phyloP scores from a whole-genome alignment of 1,140 invertebrate species.

The Lethrus apterus region DNA sequence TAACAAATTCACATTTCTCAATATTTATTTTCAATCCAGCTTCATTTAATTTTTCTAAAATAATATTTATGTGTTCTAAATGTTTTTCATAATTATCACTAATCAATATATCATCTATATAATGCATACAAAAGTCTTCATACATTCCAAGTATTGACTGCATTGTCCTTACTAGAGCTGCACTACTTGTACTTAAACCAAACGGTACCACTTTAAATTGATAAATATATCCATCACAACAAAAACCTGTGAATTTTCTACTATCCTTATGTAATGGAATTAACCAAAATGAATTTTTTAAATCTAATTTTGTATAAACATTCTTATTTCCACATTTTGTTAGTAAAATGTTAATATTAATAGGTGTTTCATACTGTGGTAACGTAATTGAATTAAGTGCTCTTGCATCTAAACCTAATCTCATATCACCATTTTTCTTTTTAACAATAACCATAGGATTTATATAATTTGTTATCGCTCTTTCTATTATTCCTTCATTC shows the following conservation, averaged over 20 bases:
- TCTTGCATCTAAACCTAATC: neutral
- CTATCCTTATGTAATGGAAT: neutral
- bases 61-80: constrained; percentile 4
- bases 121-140: constrained; percentile 5
- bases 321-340: neutral
- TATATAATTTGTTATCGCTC: neutral
- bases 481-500: constrained; percentile 7
- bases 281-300: constrained; percentile 4
- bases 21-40: too few relatives aligned
- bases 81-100: neutral
- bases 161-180: neutral
- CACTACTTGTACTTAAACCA: neutral
- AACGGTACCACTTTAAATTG: constrained; percentile 8
- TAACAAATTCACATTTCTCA: too few relatives aligned
- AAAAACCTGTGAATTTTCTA: constrained; percentile 7
- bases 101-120: constrained; percentile 11
- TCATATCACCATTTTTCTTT: neutral
- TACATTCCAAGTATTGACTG: neutral
- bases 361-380: neutral
- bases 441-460: constrained; percentile 2
- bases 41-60: too few relatives aligned
- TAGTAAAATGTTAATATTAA: constrained; percentile 5
- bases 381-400: neutral
- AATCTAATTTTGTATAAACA: neutral
- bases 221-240: constrained; percentile 1